Conservation (phyloP, 2,888 invertebrate species). For the Pinctada fucata region DNA sequence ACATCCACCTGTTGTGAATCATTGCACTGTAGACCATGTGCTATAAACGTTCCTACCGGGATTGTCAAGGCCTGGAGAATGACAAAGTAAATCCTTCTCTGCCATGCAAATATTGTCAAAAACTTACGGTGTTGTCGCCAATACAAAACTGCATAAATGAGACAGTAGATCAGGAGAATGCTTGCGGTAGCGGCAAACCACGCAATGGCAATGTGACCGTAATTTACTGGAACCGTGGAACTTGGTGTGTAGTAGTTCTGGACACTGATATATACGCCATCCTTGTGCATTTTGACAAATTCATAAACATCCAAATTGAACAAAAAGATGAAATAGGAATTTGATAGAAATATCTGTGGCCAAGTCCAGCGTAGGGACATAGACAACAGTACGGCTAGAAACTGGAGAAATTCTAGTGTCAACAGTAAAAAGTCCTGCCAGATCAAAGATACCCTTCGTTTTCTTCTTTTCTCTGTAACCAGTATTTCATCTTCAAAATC, state of each 20-base stretch:
- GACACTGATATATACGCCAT: slow-evolving; percentile 59
- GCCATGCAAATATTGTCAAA: slow-evolving; percentile 62
- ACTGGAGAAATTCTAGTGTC: slow-evolving; percentile 65
- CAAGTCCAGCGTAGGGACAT: slow-evolving; percentile 72
- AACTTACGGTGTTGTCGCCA: slow-evolving; percentile 56
- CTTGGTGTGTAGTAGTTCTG: slow-evolving; percentile 65
- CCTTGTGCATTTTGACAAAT: slow-evolving; percentile 60
- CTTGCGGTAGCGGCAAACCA: slow-evolving; percentile 57
- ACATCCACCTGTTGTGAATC: slow-evolving; percentile 58
- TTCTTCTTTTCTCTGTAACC: slow-evolving; percentile 57
- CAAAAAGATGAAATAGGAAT: slow-evolving; percentile 62
- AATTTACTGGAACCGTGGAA: slow-evolving; percentile 55
- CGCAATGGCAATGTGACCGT: slow-evolving; percentile 57
- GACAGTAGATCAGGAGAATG: slow-evolving; percentile 47
- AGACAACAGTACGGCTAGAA: slow-evolving; percentile 69
- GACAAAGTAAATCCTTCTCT: slow-evolving; percentile 61
- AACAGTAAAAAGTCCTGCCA: slow-evolving; percentile 64
- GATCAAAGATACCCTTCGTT: slow-evolving; percentile 63
- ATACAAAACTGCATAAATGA: slow-evolving; percentile 54
- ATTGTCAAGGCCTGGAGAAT: slow-evolving; percentile 64
- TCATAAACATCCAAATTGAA: slow-evolving; percentile 73
- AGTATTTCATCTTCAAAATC: slow-evolving; percentile 63
- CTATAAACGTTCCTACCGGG: slow-evolving; percentile 64
- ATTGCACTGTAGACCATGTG: slow-evolving; percentile 68
- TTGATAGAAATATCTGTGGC: slow-evolving; percentile 63